These are phyloP conservation scores for Seriola rivoliana DNA, from an alignment of 2,113 vertebrate genomes.

Conservation along the genomic window DNA sequence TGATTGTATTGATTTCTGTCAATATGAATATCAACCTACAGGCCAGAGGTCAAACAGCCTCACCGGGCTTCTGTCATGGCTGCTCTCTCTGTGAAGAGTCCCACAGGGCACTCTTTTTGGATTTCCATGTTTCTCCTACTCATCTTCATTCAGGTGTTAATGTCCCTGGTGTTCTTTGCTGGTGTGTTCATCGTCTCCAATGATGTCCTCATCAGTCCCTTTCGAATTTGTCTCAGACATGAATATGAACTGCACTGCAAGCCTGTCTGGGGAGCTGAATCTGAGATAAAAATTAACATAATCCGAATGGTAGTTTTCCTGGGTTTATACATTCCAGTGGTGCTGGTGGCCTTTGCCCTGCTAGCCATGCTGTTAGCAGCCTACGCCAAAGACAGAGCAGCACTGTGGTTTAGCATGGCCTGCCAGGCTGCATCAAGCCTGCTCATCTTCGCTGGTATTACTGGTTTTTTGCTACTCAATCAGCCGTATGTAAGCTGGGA, in stretches of 20 bases:
- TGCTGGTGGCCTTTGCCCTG: slow-evolving; percentile 55
- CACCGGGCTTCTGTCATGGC: background rate
- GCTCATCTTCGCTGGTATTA: slow-evolving; percentile 22
- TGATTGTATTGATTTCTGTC: background rate
- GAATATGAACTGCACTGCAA: background rate
- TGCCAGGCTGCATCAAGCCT: slow-evolving; percentile 42
- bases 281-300: background rate
- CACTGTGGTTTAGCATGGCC: slow-evolving; percentile 6
- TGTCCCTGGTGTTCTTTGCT: slow-evolving; percentile 12
- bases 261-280: background rate
- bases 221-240: background rate
- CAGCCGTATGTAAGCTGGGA: slow-evolving; percentile 18
- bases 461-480: slow-evolving; percentile 19
- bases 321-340: slow-evolving; percentile 35
- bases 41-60: background rate
- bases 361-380: slow-evolving; percentile 45
- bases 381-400: slow-evolving; percentile 35
- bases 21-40: background rate
- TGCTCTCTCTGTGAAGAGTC: background rate
- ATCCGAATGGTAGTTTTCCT: background rate
- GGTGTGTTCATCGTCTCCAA: slow-evolving; percentile 45
- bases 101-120: background rate
- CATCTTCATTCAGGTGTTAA: slow-evolving; percentile 38
- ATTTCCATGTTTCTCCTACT: slow-evolving; percentile 45
- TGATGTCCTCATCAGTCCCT: slow-evolving; percentile 43